These are phyloP conservation scores for Hyperoplus lanceolatus DNA, from an alignment of 2,797 vertebrate species.

Conservation along the genomic window DNA sequence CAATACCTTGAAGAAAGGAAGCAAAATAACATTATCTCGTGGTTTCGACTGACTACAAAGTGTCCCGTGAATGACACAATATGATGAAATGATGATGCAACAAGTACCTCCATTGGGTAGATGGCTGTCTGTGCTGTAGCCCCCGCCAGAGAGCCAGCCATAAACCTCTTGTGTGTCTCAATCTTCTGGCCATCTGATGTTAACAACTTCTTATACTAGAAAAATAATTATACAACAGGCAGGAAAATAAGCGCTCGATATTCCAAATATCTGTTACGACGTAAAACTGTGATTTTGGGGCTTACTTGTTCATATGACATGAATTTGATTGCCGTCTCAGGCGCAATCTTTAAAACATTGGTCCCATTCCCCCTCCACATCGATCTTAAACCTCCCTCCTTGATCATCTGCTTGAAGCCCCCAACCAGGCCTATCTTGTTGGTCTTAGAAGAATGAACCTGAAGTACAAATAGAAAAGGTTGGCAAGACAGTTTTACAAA, in stretches of 20 bases:
- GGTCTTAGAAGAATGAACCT: constrained; percentile 94
- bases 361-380: constrained; percentile 98
- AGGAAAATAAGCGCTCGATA: neutral
- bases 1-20: constrained; percentile 87
- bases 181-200: constrained; percentile 89
- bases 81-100: neutral
- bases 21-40: neutral
- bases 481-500: too few species aligned
- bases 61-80: neutral
- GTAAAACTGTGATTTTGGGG: neutral
- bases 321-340: constrained; percentile 98
- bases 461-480: constrained; percentile 12
- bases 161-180: constrained; percentile 90
- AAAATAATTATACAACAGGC: constrained; percentile 17
- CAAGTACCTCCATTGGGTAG: constrained; percentile 96
- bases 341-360: constrained; percentile 98
- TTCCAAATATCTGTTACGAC: neutral
- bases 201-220: constrained; percentile 95
- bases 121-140: constrained; percentile 96
- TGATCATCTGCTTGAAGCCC: constrained; percentile 94
- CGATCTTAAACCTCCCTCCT: constrained; percentile 91
- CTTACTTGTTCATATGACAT: constrained; percentile 96
- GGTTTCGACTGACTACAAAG: neutral
- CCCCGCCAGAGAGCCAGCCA: constrained; percentile 96
- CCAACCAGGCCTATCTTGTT: constrained; percentile 89